Evolutionary conservation across 1,140 invertebrate genomes (phyloP), one percentile per base, ranked within the genome.

Genomic region (Aphelenchoides fujianensis): DNA sequence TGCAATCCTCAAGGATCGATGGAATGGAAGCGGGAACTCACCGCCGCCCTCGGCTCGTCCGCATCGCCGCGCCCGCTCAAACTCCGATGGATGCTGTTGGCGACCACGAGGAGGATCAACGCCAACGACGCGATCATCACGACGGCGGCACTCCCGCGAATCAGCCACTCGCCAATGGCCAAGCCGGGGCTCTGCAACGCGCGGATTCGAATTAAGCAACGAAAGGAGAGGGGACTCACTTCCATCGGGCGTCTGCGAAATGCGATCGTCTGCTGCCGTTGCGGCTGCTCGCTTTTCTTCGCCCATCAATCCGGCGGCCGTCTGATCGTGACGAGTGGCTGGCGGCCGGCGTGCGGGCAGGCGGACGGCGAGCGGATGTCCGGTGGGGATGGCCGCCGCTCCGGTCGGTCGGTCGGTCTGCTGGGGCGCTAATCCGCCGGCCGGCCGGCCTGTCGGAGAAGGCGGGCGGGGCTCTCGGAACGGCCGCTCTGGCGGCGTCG

Each of bases 91-190:
- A 70, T n/a, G 28, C 62, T 68, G 48, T 70, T 64, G 27, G 23
- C 35, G n/a, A 70, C 69, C 35, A 70, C 52, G 19, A 70, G 23
- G n/a, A 70, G 55, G 34, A 70, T 70, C 19, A 70, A 28, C 0
- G 12, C 19, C 23, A 70, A 69, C 34, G 69, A 70, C 52, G 67
- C 36, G 9, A 55, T 63, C n/a, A 70, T 70, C 19, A 70, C 62
- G 27, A 70, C 19, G 19, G 63, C 69, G n/a, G 69, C 69, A 7
- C 23, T 70, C 27, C 69, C 69, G 41, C 67, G 62, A 37, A 70
- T 70, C 3, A 70, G 30, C 69, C 41, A 34, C 23, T 69, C 69
- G 3, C 69, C 69, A 1, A 66, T 30, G 36, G 12, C 31, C 63
- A 30, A 59, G 23, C 23, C 55, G 5, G 7, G 19, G 5, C 7